Conservation (phyloP, 92 coral and sea anemone genomes). For the Porites divaricata region DNA sequence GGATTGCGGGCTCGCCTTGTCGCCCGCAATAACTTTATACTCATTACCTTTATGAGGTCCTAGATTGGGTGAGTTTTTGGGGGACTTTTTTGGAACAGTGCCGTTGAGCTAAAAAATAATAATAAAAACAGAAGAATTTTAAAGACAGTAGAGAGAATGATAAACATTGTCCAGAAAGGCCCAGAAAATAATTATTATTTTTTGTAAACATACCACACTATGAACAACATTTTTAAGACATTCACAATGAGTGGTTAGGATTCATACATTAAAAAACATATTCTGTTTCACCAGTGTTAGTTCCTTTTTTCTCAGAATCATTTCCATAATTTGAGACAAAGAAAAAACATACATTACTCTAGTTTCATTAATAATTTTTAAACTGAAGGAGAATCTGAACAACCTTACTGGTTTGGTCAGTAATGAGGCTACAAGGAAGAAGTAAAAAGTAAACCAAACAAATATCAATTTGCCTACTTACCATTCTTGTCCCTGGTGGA, state of each 20-base stretch:
- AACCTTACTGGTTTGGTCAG: no score
- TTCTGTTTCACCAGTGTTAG: no score
- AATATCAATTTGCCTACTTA: slow-evolving; percentile 10
- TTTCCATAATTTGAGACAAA: not conserved
- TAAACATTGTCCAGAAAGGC: not conserved
- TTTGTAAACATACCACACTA: no score
- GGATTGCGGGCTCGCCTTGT: no score
- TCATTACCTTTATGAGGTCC: slow-evolving; percentile 10
- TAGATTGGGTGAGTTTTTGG: slow-evolving; percentile 28
- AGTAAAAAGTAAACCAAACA: not conserved
- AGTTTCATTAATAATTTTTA: no score
- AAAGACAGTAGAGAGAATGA: no score
- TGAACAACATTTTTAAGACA: no score
- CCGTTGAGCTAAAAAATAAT: not conserved
- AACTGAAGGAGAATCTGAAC: not conserved
- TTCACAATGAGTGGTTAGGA: no score
- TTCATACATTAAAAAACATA: no score
- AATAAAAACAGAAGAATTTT: not conserved
- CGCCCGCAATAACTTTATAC: no score
- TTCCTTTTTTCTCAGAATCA: no score
- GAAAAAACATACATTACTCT: not conserved
- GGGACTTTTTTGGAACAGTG: slow-evolving; percentile 10
- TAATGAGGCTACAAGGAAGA: not conserved
- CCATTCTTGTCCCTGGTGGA: slow-evolving; percentile 42
- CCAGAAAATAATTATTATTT: no score